A percentile compares a stretch with the other conserved stretches of the same genome.
phyloP scores from a whole-genome alignment of 2,797 vertebrate species.

The Cheirogaleus major region DNA sequence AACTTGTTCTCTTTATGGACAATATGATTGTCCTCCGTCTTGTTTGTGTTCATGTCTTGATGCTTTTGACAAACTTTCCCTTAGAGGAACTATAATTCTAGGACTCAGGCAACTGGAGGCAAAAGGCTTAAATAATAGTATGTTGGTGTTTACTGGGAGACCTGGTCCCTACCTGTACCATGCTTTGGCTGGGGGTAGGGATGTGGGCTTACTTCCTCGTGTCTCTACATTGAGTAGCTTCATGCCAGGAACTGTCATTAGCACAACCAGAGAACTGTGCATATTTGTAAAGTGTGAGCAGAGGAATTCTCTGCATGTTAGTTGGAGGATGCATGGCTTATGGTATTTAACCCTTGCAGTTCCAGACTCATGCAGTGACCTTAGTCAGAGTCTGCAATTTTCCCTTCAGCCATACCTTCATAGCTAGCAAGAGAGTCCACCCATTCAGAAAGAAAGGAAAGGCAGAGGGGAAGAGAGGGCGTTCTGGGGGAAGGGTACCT shows the following conservation, averaged over 20 bases:
- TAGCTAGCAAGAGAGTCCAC: not conserved
- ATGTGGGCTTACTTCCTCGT: not conserved
- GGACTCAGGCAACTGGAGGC: not conserved
- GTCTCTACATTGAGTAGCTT: not conserved
- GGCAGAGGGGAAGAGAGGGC: not conserved
- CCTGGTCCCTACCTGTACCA: not conserved
- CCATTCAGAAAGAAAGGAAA: not conserved
- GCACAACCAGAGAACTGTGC: not conserved
- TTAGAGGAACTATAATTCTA: not conserved
- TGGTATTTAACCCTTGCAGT: not conserved
- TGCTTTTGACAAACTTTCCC: not conserved
- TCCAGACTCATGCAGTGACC: not conserved
- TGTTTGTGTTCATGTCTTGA: not conserved
- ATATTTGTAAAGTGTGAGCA: constrained; percentile 16
- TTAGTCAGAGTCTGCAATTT: not conserved
- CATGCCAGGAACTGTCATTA: not conserved
- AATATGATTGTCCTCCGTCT: not conserved
- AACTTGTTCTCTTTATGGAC: not conserved
- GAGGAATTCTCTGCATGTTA: not conserved
- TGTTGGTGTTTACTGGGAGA: not conserved
- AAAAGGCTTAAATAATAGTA: not conserved
- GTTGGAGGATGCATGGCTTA: not conserved
- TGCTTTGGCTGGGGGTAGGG: not conserved
- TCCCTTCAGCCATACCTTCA: not conserved
- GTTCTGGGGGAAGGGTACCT: not conserved